Conservation (phyloP, 2,888 invertebrate genomes). For the Apotomis betuletana region DNA sequence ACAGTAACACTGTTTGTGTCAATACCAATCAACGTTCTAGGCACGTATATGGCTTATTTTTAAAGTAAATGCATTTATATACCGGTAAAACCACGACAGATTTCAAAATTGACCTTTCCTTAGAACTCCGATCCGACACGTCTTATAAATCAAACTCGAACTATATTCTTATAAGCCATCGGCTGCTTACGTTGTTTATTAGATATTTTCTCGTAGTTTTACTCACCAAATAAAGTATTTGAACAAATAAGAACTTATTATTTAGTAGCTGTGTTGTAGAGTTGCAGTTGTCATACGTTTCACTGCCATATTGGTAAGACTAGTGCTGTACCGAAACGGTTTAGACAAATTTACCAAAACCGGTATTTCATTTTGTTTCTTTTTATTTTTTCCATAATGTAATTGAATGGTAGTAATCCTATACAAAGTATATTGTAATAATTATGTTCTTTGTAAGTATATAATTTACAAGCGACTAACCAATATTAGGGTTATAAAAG, state of each 20-base stretch:
- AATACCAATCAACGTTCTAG: slow-evolving; percentile 51
- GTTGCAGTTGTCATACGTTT: slow-evolving; percentile 77
- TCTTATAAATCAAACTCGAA: slow-evolving; percentile 30
- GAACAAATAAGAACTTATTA: slow-evolving; percentile 72
- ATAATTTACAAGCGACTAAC: too few species aligned
- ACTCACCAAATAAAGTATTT: slow-evolving; percentile 70
- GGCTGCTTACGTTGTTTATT: slow-evolving; percentile 9
- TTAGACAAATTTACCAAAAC: neutral
- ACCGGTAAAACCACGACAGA: slow-evolving; percentile 65
- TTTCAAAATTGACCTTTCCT: slow-evolving; percentile 52
- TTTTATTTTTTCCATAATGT: neutral
- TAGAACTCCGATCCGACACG: slow-evolving; percentile 35
- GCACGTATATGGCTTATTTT: slow-evolving; percentile 47
- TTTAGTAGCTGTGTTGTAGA: slow-evolving; percentile 71
- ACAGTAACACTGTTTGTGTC: slow-evolving; percentile 53
- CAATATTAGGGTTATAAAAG: neutral
- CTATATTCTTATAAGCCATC: slow-evolving; percentile 24
- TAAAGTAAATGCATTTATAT: slow-evolving; percentile 48
- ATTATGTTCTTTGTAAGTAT: neutral
- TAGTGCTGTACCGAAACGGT: slow-evolving; percentile 55
- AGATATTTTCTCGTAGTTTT: slow-evolving; percentile 49
- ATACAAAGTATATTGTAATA: neutral
- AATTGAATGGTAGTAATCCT: neutral
- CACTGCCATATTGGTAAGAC: slow-evolving; percentile 76
- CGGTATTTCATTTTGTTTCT: neutral